These are phyloP conservation scores for Zoanthus sansibaricus DNA, from an alignment of 92 coral and sea anemone species.

Conservation along the genomic window DNA sequence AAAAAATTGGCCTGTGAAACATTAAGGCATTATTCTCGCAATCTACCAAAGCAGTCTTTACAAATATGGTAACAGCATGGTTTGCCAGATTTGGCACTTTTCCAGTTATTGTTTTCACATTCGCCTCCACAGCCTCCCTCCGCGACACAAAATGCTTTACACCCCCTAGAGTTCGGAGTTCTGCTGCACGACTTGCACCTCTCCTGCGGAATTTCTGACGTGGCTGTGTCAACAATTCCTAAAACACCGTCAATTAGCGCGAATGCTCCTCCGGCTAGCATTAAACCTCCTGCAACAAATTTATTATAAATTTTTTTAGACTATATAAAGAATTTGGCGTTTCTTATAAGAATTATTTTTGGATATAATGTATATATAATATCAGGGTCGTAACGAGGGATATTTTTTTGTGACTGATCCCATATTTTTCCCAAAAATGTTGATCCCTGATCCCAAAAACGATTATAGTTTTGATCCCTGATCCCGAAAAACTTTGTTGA, in stretches of 20 bases:
- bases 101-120: constrained; percentile 31
- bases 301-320: not conserved
- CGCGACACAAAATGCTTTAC: constrained; percentile 18
- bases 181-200: constrained; percentile 28
- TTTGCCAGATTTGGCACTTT: not conserved
- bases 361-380: no score
- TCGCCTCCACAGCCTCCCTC: constrained; percentile 31
- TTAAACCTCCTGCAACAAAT: constrained; percentile 9
- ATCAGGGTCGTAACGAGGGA: no score
- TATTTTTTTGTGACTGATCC: no score
- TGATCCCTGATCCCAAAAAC: no score
- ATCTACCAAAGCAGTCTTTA: constrained; percentile 15
- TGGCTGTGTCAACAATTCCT: constrained; percentile 38
- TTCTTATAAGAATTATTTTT: no score
- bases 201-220: constrained; percentile 15
- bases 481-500: no score
- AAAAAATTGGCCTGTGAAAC: no score
- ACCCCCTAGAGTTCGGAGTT: constrained; percentile 16
- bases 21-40: not conserved
- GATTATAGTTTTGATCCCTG: no score
- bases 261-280: constrained; percentile 30
- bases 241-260: constrained; percentile 25
- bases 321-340: not conserved
- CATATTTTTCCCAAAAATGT: no score
- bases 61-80: constrained; percentile 35